phyloP scores from a whole-genome alignment of 2,797 vertebrate genomes.

The Coendou prehensilis region DNA sequence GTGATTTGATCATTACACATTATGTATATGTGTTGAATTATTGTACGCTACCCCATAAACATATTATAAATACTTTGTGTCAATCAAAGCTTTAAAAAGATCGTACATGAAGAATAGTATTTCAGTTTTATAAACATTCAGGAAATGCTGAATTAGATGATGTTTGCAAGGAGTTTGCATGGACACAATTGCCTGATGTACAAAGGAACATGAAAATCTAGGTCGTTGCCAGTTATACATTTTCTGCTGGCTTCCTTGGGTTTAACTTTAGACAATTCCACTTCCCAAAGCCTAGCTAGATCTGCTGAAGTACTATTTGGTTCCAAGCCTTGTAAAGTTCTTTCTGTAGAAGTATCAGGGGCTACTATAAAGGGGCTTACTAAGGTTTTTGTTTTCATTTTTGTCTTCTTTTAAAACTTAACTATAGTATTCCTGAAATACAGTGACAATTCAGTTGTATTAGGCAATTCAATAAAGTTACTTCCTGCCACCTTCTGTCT shows the following conservation, averaged over 20 bases:
- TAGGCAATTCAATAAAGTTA: neutral
- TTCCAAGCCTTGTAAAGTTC: neutral
- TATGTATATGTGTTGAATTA: neutral
- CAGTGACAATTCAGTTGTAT: neutral
- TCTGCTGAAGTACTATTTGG: neutral
- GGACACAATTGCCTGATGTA: neutral
- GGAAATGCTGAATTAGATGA: neutral
- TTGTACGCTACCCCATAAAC: neutral
- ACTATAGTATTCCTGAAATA: neutral
- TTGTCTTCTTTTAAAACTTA: neutral
- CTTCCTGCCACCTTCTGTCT: neutral
- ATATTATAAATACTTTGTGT: neutral
- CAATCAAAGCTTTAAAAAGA: neutral
- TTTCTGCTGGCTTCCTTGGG: neutral
- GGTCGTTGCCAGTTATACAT: neutral
- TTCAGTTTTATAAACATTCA: conserved; percentile 39
- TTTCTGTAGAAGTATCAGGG: neutral
- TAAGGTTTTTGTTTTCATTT: neutral
- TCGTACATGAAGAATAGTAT: neutral
- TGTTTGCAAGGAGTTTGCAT: conserved; percentile 27
- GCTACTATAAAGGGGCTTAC: neutral
- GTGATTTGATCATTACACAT: neutral
- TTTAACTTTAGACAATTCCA: neutral
- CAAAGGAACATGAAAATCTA: neutral
- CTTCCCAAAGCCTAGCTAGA: neutral